A percentile compares a stretch with the other conserved stretches of the same genome.
Evolutionary conservation across 2,888 invertebrate genomes (phyloP).

Genomic region (Dynastes maya): DNA sequence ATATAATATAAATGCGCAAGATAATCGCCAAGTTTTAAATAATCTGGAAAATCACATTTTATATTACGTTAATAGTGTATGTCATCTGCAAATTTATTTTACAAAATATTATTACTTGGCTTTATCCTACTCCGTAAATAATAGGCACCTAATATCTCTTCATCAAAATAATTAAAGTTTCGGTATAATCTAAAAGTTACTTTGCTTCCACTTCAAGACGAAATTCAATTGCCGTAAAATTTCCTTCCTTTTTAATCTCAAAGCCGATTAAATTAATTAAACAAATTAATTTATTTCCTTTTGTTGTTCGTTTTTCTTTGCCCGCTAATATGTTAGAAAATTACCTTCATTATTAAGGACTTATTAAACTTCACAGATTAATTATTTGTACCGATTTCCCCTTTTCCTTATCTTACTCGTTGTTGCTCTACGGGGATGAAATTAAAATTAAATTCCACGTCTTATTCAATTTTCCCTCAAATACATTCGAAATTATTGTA

Average conservation of each 20-base stretch:
- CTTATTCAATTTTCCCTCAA: slow-evolving; percentile 41
- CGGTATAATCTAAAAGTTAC: neutral
- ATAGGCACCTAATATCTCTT: no score
- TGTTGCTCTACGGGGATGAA: slow-evolving; percentile 5
- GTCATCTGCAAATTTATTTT: no score
- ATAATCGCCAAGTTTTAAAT: no score
- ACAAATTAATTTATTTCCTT: slow-evolving; percentile 25
- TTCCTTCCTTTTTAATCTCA: slow-evolving; percentile 3
- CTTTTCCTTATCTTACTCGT: neutral
- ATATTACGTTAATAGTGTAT: no score
- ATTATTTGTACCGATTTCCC: slow-evolving; percentile 32
- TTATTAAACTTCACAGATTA: slow-evolving; percentile 42
- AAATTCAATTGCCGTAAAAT: slow-evolving; percentile 1
- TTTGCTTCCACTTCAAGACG: neutral
- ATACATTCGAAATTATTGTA: slow-evolving; percentile 41
- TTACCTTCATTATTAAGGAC: slow-evolving; percentile 40
- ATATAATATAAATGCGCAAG: no score
- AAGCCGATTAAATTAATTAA: slow-evolving; percentile 23
- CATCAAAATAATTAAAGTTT: no score
- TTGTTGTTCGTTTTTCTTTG: slow-evolving; percentile 13
- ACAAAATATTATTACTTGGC: no score
- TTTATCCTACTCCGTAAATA: no score
- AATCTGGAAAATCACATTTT: no score
- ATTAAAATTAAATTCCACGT: slow-evolving; percentile 38
- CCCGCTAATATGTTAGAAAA: slow-evolving; percentile 32